Percentiles rank a stretch among this genome's conserved stretches.
Evolutionary conservation across 1,140 invertebrate species (phyloP).

Genomic region (Oryctes rhinoceros): DNA sequence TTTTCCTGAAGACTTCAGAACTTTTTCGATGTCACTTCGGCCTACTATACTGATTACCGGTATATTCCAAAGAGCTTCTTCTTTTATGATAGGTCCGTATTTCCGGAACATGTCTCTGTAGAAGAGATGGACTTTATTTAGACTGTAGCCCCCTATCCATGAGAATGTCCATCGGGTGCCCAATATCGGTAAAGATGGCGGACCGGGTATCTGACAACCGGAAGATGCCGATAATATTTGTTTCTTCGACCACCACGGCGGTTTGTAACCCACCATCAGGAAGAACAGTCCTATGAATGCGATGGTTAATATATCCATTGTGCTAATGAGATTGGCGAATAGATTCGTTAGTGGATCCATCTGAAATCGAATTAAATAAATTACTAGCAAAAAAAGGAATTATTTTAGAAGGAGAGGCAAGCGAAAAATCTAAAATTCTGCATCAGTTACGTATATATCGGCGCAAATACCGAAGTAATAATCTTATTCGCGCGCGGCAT

Average conservation of each 20-base stretch:
- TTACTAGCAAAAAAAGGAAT: background rate
- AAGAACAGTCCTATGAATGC: slow-evolving; percentile 14
- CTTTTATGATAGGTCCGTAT: slow-evolving; percentile 80
- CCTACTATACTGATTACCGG: slow-evolving; percentile 81
- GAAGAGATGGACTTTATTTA: slow-evolving; percentile 80
- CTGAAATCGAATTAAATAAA: background rate
- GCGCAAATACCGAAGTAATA: background rate
- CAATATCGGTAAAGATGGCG: slow-evolving; percentile 74
- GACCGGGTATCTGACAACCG: slow-evolving; percentile 72
- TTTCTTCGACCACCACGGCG: slow-evolving; percentile 57
- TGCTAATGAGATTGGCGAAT: background rate
- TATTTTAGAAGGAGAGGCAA: background rate
- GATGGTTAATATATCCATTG: slow-evolving; percentile 14
- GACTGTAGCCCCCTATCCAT: slow-evolving; percentile 71
- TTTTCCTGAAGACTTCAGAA: slow-evolving; percentile 74
- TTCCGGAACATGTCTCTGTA: slow-evolving; percentile 75
- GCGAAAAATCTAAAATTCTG: too few species aligned
- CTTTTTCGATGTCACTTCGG: slow-evolving; percentile 78
- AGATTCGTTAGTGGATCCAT: background rate
- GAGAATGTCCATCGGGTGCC: slow-evolving; percentile 84
- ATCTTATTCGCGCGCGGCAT: too few species aligned
- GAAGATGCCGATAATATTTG: slow-evolving; percentile 42
- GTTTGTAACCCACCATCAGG: slow-evolving; percentile 4
- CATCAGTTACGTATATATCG: background rate
- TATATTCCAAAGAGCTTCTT: slow-evolving; percentile 78